Evolutionary conservation across 2,113 vertebrate genomes (phyloP).

Genomic region (Halcyon malimbica): DNA sequence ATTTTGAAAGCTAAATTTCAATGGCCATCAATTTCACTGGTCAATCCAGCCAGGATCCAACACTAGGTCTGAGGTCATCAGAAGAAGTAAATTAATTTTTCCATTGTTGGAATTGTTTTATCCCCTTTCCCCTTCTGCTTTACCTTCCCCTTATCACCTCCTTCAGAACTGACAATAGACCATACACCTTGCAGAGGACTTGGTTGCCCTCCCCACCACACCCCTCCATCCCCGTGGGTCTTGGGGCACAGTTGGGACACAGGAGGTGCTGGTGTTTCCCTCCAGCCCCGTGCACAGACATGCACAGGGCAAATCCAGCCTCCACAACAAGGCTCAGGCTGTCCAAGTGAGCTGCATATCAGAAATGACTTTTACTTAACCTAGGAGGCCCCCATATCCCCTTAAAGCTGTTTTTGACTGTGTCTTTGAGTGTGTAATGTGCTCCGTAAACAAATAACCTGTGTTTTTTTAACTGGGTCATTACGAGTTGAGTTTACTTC

Average conservation of each 20-base stretch:
- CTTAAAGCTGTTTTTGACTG: conserved; percentile 4
- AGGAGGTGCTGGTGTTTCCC: background rate
- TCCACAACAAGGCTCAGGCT: background rate
- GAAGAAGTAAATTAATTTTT: background rate
- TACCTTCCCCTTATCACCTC: background rate
- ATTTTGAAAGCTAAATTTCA: background rate
- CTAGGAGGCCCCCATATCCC: conserved; percentile 10
- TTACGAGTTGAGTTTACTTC: background rate
- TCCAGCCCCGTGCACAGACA: background rate
- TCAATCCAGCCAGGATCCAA: background rate
- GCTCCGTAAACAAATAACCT: conserved; percentile 52
- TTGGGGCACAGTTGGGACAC: background rate
- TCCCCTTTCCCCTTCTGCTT: background rate
- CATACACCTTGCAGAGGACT: rapidly evolving
- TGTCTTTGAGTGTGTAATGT: background rate
- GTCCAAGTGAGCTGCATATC: background rate
- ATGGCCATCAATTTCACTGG: background rate
- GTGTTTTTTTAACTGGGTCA: conserved; percentile 56
- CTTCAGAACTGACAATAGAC: background rate
- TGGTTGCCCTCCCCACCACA: rapidly evolving
- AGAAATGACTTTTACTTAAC: background rate
- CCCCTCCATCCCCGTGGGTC: background rate
- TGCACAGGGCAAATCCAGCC: background rate
- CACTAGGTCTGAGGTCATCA: background rate
- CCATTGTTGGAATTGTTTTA: background rate